Conservation (phyloP, 2,797 vertebrate genomes). For the Lagodon rhomboides region DNA sequence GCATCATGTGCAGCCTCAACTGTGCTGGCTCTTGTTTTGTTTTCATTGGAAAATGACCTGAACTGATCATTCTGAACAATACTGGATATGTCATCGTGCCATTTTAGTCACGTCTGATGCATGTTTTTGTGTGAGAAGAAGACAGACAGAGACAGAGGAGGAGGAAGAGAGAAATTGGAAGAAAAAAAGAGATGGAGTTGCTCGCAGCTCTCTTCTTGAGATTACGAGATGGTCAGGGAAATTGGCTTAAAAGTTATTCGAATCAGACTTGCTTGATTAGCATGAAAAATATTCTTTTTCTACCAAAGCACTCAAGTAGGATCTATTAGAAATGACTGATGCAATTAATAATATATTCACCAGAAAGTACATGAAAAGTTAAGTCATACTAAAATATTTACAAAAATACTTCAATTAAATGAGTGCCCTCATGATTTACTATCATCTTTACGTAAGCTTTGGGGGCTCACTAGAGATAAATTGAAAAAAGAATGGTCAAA, state of each 20-base stretch:
- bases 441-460: neutral
- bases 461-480: neutral
- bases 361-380: neutral
- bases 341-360: neutral
- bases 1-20: constrained; percentile 44
- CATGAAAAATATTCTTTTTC: constrained; percentile 9
- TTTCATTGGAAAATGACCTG: constrained; percentile 28
- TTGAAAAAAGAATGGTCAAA: neutral
- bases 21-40: neutral
- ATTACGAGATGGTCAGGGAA: constrained; percentile 48
- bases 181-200: constrained; percentile 5
- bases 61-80: neutral
- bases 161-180: constrained; percentile 4
- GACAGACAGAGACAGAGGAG: neutral
- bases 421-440: neutral
- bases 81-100: neutral
- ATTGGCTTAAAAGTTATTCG: constrained; percentile 44
- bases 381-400: neutral
- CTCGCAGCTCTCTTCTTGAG: constrained; percentile 8
- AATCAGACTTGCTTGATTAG: constrained; percentile 30
- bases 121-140: neutral
- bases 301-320: neutral
- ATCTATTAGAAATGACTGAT: constrained; percentile 7
- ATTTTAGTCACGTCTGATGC: neutral
- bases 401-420: neutral